Evolutionary conservation across 2,113 vertebrate genomes (phyloP), one percentile per base, ranked within the genome.

Genomic region (Notiomystis cincta): DNA sequence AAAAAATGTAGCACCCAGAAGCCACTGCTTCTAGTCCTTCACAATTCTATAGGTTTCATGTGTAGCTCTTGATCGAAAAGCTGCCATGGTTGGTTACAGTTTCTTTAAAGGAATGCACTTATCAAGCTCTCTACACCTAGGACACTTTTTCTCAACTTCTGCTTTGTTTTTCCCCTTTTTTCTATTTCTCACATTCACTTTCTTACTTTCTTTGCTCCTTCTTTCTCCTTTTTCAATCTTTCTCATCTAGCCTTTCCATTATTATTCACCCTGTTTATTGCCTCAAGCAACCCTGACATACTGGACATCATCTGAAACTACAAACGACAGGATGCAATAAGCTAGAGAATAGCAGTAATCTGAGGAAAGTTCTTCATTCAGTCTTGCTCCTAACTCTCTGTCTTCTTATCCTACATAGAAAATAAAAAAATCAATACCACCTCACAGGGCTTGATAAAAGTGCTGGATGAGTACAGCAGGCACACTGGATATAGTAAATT

Each of bases 341-440:
- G 98, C 98, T 98, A 98, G 98, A 98, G 99, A 99, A 99, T 98
- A 99, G 99, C 98, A 98, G 98, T 99, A 99, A 99, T 99, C 99
- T 98, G 98, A 98, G 98, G 98, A 99, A 99, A 99, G 99, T 99
- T 99, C 99, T 99, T 99, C 99, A 99, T 99, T 99, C 99, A 98
- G 98, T 98, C 98, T 97, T 96, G 98, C 98, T 98, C 98, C 98
- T 99, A 99, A 99, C 99, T 99, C 99, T 99, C 99, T 99, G 99
- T 99, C 99, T 99, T 99, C 99, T 99, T 99, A 99, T 99, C 99
- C 99, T 98, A 98, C 98, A 98, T 97, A 99, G 99, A 99, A 99
- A 99, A 99, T 99, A 99, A 99, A 99, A 99, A 99, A 99, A 99
- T 99, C 99, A 99, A 99, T 99, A 99, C 98, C 77, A 92, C 98